Percentiles rank a stretch among this genome's conserved stretches.
phyloP scores from a whole-genome alignment of 2,888 invertebrate species.

The Polydrusus cervinus region DNA sequence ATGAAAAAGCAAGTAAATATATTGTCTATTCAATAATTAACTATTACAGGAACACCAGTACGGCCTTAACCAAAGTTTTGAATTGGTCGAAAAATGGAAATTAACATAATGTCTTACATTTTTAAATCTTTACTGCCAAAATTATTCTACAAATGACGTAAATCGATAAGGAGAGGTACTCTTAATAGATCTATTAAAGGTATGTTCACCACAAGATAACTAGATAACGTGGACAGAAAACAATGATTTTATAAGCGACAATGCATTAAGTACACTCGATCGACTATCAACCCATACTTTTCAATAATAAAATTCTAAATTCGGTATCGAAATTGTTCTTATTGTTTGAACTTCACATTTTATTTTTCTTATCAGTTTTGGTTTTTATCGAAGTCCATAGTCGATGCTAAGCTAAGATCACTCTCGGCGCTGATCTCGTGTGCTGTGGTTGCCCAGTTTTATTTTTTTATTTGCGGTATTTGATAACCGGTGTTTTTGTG shows the following conservation, averaged over 20 bases:
- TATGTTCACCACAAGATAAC: conserved; percentile 12
- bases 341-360: conserved; percentile 11
- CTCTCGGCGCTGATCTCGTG: conserved; percentile 23
- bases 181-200: conserved; percentile 26
- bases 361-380: conserved; percentile 35
- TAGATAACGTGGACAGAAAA: conserved; percentile 13
- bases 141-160: no score
- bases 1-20: no score
- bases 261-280: conserved; percentile 11
- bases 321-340: conserved; percentile 11
- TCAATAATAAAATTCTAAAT: conserved; percentile 3
- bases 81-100: no score
- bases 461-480: conserved; percentile 28
- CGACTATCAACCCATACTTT: conserved; percentile 17
- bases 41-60: no score
- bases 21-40: no score
- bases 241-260: conserved; percentile 18
- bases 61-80: no score
- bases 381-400: conserved; percentile 37
- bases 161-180: conserved; percentile 17
- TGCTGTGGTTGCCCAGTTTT: conserved; percentile 15
- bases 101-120: no score
- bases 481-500: conserved; percentile 19
- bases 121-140: no score
- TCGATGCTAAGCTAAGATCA: conserved; percentile 32